Conservation (phyloP, 1,140 invertebrate species). For the Zaprionus gabonicus region DNA sequence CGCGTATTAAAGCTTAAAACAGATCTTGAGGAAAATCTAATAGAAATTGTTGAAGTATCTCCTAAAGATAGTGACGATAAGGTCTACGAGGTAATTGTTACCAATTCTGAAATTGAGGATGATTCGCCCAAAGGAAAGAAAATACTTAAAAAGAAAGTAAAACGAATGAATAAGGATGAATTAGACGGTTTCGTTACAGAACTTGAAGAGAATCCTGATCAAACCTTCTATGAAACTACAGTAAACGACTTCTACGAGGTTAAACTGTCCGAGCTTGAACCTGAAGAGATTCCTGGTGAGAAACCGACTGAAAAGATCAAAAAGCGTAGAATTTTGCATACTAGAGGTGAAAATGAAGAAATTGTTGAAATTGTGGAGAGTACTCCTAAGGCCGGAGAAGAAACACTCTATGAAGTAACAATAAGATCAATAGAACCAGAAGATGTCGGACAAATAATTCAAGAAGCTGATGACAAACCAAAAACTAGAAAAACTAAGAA, state of each 20-base stretch:
- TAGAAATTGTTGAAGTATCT: constrained; percentile 83
- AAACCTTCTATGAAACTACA: constrained; percentile 58
- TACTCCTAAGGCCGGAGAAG: constrained; percentile 61
- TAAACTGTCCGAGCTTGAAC: constrained; percentile 67
- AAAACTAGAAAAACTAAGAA: constrained; percentile 60
- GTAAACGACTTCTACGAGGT: constrained; percentile 72
- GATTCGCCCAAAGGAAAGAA: constrained; percentile 54
- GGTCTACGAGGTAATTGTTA: constrained; percentile 61
- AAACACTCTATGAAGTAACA: constrained; percentile 79
- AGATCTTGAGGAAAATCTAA: constrained; percentile 78
- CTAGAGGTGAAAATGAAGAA: constrained; percentile 61
- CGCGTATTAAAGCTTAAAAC: constrained; percentile 83
- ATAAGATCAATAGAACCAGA: constrained; percentile 60
- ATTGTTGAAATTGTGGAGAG: constrained; percentile 77
- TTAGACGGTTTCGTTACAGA: constrained; percentile 70
- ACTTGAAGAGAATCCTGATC: constrained; percentile 64
- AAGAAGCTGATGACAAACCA: constrained; percentile 55
- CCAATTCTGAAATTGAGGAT: constrained; percentile 54
- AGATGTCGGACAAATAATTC: constrained; percentile 16
- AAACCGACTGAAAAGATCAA: constrained; percentile 44
- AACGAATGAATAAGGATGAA: constrained; percentile 69
- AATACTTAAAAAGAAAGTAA: constrained; percentile 65
- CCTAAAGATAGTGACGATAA: constrained; percentile 60
- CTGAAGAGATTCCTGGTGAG: constrained; percentile 62
- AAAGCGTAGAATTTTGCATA: constrained; percentile 67